Base-by-base conservation (phyloP, 2,888 invertebrate species). In the Monopis laevigella region DNA sequence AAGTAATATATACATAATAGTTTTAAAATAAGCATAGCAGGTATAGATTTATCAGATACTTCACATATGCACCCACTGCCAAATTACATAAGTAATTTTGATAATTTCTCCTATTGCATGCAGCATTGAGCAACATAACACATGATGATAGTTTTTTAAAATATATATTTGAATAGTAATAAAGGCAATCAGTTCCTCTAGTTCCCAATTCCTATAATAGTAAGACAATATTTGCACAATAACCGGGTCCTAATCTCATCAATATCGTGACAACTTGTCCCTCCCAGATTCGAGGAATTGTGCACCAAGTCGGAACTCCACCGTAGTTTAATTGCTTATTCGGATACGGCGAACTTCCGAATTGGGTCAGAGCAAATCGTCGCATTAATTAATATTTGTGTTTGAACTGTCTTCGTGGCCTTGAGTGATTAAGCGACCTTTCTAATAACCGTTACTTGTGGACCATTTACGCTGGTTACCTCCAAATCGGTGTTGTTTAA, bases 321-420 rank as follows among this genome's bases (percentile, higher is more conserved):
- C 66, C 55, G 55, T 61, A 70, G 67, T 73, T 69, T 67, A 66
- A 72, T 73, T 74, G 72, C 77, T 68, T 74, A 69, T 69, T 70
- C 68, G 66, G 73, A 71, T 67, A 70, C 68, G 67, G 57, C 57
- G 53, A 72, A 78, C 63, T 73, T 73, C 68, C 63, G 57, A 70
- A 73, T 74, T 72, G 74, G 68, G 69, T 71, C 65, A 69, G 58
- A 65, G 66, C 65, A 65, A 71, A 75, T 65, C 60, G 65, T 64
- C 65, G 64, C 65, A 67, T 68, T 77, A 75, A 77, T 77, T 77
- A 75, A 77, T 77, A 74, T 77, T 75, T 77, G 72, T 71, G 62
- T 74, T 75, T 68, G 60, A 71, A 70, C 70, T 69, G 70, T 68
- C 72, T 66, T 64, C 62, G 56, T 67, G 69, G 65, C 70, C 68